Percentiles rank a stretch among this genome's conserved stretches.
phyloP scores from a whole-genome alignment of 2,797 vertebrate species.

The Chelonia mydas region DNA sequence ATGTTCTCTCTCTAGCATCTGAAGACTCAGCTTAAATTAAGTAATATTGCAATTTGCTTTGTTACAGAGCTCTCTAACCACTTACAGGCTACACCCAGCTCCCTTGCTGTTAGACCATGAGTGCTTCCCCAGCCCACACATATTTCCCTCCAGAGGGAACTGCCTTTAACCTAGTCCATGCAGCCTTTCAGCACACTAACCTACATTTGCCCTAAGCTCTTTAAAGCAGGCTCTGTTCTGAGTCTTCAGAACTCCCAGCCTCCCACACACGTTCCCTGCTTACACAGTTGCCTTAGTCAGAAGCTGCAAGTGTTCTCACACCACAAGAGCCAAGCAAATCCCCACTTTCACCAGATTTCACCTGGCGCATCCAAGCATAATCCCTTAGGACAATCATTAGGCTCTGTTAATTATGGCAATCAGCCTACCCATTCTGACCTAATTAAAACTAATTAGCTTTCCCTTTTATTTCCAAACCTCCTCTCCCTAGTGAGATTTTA shows the following conservation, averaged over 20 bases:
- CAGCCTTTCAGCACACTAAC: neutral
- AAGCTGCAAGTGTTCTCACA: neutral
- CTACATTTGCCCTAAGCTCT: neutral
- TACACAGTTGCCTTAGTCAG: fast-evolving
- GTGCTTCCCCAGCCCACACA: neutral
- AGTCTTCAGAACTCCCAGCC: neutral
- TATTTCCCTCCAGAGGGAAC: fast-evolving
- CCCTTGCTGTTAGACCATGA: fast-evolving
- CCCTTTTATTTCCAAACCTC: slow-evolving; percentile 65
- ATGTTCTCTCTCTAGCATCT: neutral
- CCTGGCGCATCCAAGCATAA: neutral
- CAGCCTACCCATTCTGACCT: slow-evolving; percentile 71
- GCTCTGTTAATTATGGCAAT: slow-evolving; percentile 74
- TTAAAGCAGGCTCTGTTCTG: fast-evolving
- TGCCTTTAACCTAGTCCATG: fast-evolving
- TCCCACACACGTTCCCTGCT: fast-evolving
- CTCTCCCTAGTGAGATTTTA: slow-evolving; percentile 27
- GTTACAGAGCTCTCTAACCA: neutral
- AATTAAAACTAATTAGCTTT: slow-evolving; percentile 78
- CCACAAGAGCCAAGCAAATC: neutral
- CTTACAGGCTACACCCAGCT: neutral
- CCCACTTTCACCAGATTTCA: slow-evolving; percentile 20
- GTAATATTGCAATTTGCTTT: neutral
- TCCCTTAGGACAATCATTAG: slow-evolving; percentile 66
- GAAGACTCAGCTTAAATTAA: neutral